A percentile compares a stretch with the other conserved stretches of the same genome.
Conservation (phyloP, 1,140 invertebrate genomes). For the Diuraphis noxia region DNA sequence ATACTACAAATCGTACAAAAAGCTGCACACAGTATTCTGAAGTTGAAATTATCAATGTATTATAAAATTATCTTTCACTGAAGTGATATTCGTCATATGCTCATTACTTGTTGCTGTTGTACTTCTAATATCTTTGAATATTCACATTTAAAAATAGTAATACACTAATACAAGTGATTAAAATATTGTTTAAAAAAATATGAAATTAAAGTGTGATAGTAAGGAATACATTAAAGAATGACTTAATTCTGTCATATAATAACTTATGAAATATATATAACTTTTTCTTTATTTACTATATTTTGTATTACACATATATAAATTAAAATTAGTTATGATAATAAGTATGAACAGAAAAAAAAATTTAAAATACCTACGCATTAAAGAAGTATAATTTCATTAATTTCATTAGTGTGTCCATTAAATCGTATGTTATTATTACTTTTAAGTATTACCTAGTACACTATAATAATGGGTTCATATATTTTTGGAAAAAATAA, state of each 20-base stretch:
- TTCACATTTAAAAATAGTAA: no score
- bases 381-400: background rate
- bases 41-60: background rate
- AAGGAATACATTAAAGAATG: background rate
- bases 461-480: background rate
- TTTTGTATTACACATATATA: background rate
- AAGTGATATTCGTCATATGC: background rate
- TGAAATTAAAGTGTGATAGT: background rate
- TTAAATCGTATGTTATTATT: background rate
- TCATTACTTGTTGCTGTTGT: background rate
- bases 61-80: background rate
- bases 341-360: background rate
- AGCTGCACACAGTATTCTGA: background rate
- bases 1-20: no score
- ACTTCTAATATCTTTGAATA: no score
- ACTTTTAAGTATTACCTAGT: background rate
- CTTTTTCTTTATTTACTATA: background rate
- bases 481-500: background rate
- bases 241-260: background rate
- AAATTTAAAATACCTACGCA: background rate
- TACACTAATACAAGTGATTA: background rate
- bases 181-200: background rate
- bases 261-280: background rate
- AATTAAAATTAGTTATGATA: background rate
- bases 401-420: background rate